Evolutionary conservation across 2,113 vertebrate genomes (phyloP).

Genomic region (Corythornis vintsioides): DNA sequence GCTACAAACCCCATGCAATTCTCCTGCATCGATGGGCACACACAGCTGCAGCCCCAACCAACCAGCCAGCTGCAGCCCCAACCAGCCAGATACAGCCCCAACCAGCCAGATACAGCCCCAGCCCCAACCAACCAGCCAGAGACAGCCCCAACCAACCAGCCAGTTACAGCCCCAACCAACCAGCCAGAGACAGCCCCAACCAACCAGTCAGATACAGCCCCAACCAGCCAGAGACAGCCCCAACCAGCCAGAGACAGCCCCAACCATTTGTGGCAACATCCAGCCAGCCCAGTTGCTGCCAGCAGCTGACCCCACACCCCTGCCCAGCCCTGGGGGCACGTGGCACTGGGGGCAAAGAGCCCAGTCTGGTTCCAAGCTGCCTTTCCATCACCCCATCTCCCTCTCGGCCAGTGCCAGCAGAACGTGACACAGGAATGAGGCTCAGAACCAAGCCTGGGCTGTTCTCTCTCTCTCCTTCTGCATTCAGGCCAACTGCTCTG

Average conservation of each 20-base stretch:
- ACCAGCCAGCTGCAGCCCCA: neutral
- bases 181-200: too few relatives aligned
- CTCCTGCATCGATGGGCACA: neutral
- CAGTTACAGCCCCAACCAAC: too few relatives aligned
- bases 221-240: neutral
- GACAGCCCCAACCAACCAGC: too few relatives aligned
- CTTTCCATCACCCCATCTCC: neutral
- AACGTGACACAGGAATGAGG: neutral
- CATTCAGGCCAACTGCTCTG: neutral
- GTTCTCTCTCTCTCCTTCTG: neutral
- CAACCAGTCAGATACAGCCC: too few relatives aligned
- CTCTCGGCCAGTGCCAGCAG: neutral
- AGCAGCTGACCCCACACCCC: neutral
- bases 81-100: too few relatives aligned
- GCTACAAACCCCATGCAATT: neutral
- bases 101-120: too few relatives aligned
- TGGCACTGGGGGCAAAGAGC: accelerated
- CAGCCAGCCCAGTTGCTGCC: accelerated
- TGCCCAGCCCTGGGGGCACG: accelerated
- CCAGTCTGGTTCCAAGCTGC: neutral
- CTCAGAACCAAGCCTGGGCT: conserved; percentile 29
- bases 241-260: neutral
- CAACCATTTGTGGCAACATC: neutral
- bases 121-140: too few relatives aligned
- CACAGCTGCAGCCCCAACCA: neutral